Evolutionary conservation across 1,140 invertebrate species (phyloP), one percentile per base, ranked within the genome.

Genomic region (Nylanderia fulva): DNA sequence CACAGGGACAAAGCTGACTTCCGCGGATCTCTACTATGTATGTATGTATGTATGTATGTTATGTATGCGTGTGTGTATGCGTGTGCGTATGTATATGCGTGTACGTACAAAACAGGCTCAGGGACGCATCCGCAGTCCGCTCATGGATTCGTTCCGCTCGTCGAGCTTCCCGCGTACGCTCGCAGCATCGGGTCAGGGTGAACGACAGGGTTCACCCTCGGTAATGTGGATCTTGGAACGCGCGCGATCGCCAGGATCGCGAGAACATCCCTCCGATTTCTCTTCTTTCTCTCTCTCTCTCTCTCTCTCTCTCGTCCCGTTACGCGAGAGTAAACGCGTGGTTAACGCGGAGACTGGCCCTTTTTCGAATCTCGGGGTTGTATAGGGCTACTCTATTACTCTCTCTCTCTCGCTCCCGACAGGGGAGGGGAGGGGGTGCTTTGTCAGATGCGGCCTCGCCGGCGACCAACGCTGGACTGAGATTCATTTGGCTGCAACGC

Each of bases 401-500:
- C 79, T 69, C 33, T 69, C 66, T 76, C 58, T 48, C 85, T 61
- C 79, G 63, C 33, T 69, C 66, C 82, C 58, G 71, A 74, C 60
- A 71, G 63, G 58, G 74, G n/a, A n/a, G n/a, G n/a, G n/a, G n/a
- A n/a, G n/a, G n/a, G 56, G 45, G 13, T 24, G 60, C 21, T 13
- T 80, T 84, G 84, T 72, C 85, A 90, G 92, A 91, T 93, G 90
- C 91, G 91, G 87, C 90, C 90, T 91, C 91, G 91, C 90, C 93
- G 93, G 91, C 93, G 93, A 93, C 90, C 92, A 93, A 93, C 92
- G 92, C 93, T 94, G 93, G 91, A 94, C 94, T 94, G 93, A 94
- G 94, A 93, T 92, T 93, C 93, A 92, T 93, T 93, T 93, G 88
- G 91, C 91, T 92, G 92, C 92, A 93, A 91, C 89, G 89, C 89